Base-by-base conservation (phyloP, 2,797 vertebrate genomes). In the Pangasius mekongensis region DNA sequence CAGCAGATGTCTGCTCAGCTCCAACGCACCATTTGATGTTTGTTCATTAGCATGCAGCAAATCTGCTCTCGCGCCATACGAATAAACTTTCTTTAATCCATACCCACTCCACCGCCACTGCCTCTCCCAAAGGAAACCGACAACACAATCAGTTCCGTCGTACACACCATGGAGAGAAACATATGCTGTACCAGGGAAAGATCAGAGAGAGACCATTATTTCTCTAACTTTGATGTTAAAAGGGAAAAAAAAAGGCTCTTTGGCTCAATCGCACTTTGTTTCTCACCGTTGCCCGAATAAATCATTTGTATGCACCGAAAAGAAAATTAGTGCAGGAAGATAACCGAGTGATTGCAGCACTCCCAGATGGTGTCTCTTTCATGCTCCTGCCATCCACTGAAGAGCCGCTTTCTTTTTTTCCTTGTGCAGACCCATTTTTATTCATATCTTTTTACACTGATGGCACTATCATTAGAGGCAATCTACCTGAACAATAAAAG, bases 401-500 rank as follows among this genome's bases (percentile, higher is more conserved):
- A 91, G 89, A 91, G 89, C 90, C 80, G 84, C 89, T 89, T 90
- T 89, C 86, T 87, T 56, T 81, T 36, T 18, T 24, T 36, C 27
- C 66, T 80, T 20, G 24, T 67, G 71, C 77, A 87, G 82, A 87
- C 87, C 88, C 85, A 69, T 86, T 91, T 92, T 92, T 88, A 91
- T 90, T 93, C 90, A 91, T 89, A 89, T 92, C 90, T 87, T 92
- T 90, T 89, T 86, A 87, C 87, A 90, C 90, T 91, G 89, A 91
- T 91, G 90, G 88, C 88, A 85, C 90, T 87, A 91, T 93, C 92
- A 92, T 93, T 92, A 91, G 88, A 90, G 90, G 90, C 90, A 90
- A 92, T 93, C 92, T 92, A 92, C 92, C 91, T 93, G 92, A 92
- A 92, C 91, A 93, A 93, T 93, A 91, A 91, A 92, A 92, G 90